A percentile compares a stretch with the other conserved stretches of the same genome.
Evolutionary conservation across 2,113 vertebrate genomes (phyloP).

Genomic region (Phalacrocorax carbo): DNA sequence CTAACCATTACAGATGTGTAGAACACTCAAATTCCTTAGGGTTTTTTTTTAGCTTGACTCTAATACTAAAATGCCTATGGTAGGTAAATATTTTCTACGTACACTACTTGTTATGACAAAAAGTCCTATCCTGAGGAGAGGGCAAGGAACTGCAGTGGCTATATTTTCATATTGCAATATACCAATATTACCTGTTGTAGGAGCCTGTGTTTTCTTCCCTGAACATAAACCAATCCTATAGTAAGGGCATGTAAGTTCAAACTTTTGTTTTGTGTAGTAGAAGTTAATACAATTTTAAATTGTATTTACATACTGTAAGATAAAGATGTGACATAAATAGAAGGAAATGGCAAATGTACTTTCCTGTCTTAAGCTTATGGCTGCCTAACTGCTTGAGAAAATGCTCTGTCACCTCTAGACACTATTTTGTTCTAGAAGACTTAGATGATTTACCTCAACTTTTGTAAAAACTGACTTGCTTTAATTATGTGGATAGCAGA

Average conservation of each 20-base stretch:
- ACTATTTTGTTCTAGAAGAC: background rate
- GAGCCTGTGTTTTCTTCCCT: background rate
- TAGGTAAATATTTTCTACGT: background rate
- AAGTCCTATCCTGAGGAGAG: background rate
- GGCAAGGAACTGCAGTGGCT: background rate
- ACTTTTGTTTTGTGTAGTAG: background rate
- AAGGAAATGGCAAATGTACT: background rate
- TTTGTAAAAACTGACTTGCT: background rate
- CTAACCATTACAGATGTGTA: background rate
- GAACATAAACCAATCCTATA: background rate
- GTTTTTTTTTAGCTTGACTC: background rate
- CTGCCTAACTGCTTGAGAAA: background rate
- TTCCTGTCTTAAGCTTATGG: background rate
- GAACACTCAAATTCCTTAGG: background rate
- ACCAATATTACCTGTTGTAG: background rate
- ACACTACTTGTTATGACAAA: background rate
- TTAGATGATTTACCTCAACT: background rate
- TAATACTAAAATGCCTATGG: background rate
- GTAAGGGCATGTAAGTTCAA: background rate
- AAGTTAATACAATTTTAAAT: background rate
- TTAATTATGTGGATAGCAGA: background rate
- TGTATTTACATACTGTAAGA: background rate
- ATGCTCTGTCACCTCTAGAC: background rate
- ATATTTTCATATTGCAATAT: background rate
- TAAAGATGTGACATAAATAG: background rate